Base-by-base conservation (phyloP, 2,888 invertebrate species). In the Plutella xylostella region DNA sequence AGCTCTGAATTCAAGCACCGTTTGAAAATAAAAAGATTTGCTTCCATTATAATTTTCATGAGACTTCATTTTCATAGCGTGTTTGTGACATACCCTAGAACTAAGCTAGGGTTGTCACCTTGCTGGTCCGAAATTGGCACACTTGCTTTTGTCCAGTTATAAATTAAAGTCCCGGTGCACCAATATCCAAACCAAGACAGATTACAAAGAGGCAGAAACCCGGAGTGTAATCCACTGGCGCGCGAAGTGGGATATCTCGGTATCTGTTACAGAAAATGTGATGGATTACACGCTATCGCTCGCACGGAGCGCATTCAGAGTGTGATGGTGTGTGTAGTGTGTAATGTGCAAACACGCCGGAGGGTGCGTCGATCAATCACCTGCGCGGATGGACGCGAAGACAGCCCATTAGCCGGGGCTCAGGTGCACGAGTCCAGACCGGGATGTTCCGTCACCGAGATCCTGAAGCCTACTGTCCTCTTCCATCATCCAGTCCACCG, bases 341-440 rank as follows among this genome's bases (percentile, higher is more conserved):
- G 18, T 30, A n/a, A 66, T 68, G 67, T 69, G 75, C 69, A 67
- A 68, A 65, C 72, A 65, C 67, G 69, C 70, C 72, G 68, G 63
- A 62, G 58, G 67, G 68, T 64, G 68, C 68, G 75, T 72, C 78
- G 75, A 82, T 82, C 80, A 79, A 80, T 80, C 80, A 80, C 72
- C 49, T 64, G 52, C 61, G 65, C 64, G 72, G 73, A 75, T 72
- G 76, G 74, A 75, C 75, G 70, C 62, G 30, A 61, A 68, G 78
- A 78, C 79, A 80, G 72, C 68, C 78, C 80, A 80, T 82, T 80
- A 80, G 79, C 66, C 65, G 56, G 40, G 40, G 60, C 61, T 66
- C 59, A 61, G 61, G 58, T 61, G 63, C 69, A 63, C 77, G 73
- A 77, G 73, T 76, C 72, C 62, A 62, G 52, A 45, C 48, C 45